Percentiles rank a stretch among this genome's conserved stretches.
Evolutionary conservation across 2,797 vertebrate species (phyloP).

Genomic region (Alauda arvensis): DNA sequence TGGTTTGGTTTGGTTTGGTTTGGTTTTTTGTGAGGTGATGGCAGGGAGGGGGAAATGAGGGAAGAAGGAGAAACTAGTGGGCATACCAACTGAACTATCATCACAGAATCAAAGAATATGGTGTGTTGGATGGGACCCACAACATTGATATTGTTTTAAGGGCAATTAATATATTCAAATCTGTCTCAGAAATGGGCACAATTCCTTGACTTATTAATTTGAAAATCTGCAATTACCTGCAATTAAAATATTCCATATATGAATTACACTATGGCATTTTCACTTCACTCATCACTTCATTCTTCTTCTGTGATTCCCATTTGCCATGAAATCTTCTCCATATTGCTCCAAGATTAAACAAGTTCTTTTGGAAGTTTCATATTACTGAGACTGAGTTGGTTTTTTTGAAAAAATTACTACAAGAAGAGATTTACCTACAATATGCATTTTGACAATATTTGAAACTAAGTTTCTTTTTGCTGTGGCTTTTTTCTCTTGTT

Average conservation of each 20-base stretch:
- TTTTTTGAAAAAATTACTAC: not conserved
- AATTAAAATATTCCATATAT: constrained; percentile 37
- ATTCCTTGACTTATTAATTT: constrained; percentile 3
- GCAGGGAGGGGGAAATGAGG: not conserved
- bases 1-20: not conserved
- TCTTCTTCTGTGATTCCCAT: not conserved
- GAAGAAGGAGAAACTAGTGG: not conserved
- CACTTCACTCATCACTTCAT: not conserved
- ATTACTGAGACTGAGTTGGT: not conserved
- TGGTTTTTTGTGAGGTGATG: not conserved
- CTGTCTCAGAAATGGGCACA: constrained; percentile 16
- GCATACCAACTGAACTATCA: not conserved
- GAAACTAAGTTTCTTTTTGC: not conserved
- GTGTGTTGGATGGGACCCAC: not conserved
- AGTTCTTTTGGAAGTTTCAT: not conserved
- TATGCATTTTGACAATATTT: not conserved
- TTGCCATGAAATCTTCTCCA: not conserved
- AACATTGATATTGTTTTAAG: constrained; percentile 22
- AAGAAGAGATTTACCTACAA: not conserved
- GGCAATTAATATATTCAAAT: constrained; percentile 8
- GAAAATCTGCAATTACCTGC: constrained; percentile 10
- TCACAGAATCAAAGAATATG: not conserved
- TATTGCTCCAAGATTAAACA: not conserved
- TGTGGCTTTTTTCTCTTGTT: not conserved
- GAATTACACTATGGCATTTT: not conserved